These are phyloP conservation scores for Cepaea nemoralis DNA, from an alignment of 1,140 invertebrate genomes.

Conservation along the genomic window DNA sequence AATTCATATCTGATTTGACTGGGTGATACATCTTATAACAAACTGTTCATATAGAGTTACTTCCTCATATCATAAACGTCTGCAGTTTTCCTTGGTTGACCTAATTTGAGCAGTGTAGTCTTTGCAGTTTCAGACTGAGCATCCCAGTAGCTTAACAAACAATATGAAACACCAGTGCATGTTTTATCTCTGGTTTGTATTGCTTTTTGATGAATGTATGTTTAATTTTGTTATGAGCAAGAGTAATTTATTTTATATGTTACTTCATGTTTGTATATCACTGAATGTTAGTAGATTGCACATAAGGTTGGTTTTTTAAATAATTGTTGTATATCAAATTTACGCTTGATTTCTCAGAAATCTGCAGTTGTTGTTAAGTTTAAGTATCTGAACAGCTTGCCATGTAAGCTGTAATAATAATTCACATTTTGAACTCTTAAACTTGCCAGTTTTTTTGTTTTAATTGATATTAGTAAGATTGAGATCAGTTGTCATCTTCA, in stretches of 20 bases:
- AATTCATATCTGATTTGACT: background rate
- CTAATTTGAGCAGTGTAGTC: background rate
- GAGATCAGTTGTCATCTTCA: no score
- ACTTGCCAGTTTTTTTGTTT: no score
- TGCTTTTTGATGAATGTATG: background rate
- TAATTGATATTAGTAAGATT: no score
- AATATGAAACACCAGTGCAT: background rate
- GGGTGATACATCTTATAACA: background rate
- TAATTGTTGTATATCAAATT: background rate
- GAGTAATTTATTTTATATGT: background rate
- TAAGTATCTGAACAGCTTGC: background rate
- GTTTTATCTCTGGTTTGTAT: background rate
- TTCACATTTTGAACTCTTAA: no score
- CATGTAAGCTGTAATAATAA: no score
- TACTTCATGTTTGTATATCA: background rate
- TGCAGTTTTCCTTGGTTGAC: background rate
- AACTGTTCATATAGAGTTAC: background rate
- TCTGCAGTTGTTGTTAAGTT: background rate
- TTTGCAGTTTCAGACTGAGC: conserved; percentile 3
- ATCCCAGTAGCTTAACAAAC: conserved; percentile 1
- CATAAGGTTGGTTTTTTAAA: background rate
- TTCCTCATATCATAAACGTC: background rate
- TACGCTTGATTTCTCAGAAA: background rate
- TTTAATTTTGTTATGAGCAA: background rate
- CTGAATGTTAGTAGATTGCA: background rate